These are phyloP conservation scores for Patella ulyssiponensis DNA, from an alignment of 2,888 invertebrate species.

Conservation along the genomic window DNA sequence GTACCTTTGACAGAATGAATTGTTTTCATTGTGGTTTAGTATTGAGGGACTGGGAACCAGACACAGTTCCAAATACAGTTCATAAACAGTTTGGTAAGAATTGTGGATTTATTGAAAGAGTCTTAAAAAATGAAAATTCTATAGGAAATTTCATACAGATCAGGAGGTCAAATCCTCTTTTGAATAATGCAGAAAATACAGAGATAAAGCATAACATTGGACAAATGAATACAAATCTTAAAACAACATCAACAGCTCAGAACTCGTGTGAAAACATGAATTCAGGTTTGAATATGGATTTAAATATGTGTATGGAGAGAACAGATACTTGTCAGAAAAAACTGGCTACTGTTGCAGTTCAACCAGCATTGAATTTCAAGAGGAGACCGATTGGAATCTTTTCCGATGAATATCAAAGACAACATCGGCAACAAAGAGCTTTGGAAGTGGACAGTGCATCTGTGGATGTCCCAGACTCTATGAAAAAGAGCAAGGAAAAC, in stretches of 20 bases:
- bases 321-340: background rate
- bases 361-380: background rate
- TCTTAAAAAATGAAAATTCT: background rate
- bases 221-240: background rate
- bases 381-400: background rate
- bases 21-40: constrained; percentile 4
- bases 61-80: constrained; percentile 5
- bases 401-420: background rate
- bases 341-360: background rate
- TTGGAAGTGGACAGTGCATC: background rate
- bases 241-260: background rate
- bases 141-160: background rate
- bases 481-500: background rate
- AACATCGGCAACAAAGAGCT: background rate
- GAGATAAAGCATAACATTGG: background rate
- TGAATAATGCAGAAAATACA: background rate
- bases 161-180: background rate
- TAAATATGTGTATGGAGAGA: background rate
- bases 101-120: background rate
- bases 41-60: constrained; percentile 6
- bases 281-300: too few species aligned
- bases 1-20: background rate
- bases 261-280: background rate
- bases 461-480: background rate
- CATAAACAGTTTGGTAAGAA: constrained; percentile 5